These are phyloP conservation scores for Drosophila leonis DNA, from an alignment of 2,888 invertebrate genomes.

Conservation along the genomic window DNA sequence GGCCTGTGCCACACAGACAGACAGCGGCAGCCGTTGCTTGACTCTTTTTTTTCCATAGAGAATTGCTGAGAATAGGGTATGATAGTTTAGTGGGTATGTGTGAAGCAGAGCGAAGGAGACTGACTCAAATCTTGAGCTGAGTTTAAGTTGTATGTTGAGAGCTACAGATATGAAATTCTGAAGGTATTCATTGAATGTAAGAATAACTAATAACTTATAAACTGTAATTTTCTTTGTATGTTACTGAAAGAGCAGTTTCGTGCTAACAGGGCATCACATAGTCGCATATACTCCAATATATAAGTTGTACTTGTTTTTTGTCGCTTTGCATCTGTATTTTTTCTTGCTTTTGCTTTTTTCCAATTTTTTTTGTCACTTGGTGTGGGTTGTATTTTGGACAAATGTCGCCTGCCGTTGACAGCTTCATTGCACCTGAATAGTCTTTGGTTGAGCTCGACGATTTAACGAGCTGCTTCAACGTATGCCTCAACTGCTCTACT, in stretches of 20 bases:
- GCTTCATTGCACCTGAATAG: slow-evolving; percentile 56
- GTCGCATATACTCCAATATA: neutral
- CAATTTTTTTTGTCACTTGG: neutral
- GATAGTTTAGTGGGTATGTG: neutral
- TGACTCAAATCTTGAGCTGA: neutral
- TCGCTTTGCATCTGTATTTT: neutral
- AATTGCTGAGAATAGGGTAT: neutral
- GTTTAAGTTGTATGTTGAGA: neutral
- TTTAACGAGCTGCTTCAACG: slow-evolving; percentile 36
- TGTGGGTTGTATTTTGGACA: slow-evolving; percentile 20
- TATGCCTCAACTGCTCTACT: neutral
- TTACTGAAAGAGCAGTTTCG: neutral
- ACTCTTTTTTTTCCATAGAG: neutral
- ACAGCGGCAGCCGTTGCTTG: slow-evolving; percentile 14
- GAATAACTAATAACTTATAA: neutral
- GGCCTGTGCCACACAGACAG: slow-evolving; percentile 30
- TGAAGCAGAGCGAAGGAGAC: neutral
- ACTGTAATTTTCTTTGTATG: neutral
- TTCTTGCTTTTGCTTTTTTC: neutral
- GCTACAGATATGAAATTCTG: too few relatives aligned
- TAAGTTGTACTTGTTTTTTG: too few relatives aligned
- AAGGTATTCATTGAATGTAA: neutral
- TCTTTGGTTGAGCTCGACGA: slow-evolving; percentile 35
- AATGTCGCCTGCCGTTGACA: slow-evolving; percentile 45
- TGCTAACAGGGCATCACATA: neutral